phyloP scores from a whole-genome alignment of 2,797 vertebrate genomes.

The Tarsius wallacei region DNA sequence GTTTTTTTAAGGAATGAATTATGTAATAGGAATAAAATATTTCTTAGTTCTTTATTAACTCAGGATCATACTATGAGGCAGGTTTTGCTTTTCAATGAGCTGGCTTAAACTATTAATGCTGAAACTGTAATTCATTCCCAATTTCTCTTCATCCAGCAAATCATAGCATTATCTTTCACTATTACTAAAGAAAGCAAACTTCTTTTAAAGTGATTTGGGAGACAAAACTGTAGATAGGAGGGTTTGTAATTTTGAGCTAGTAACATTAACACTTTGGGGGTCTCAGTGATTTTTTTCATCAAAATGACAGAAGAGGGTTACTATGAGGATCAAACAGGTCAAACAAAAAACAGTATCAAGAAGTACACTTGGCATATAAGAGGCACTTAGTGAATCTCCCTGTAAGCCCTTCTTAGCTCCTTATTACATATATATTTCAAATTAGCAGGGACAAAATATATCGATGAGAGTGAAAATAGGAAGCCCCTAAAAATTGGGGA shows the following conservation, averaged over 20 bases:
- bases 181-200: not conserved
- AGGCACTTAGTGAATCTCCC: not conserved
- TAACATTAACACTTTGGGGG: not conserved
- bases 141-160: not conserved
- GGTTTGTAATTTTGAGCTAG: not conserved
- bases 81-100: not conserved
- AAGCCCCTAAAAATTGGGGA: not conserved
- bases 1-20: not conserved
- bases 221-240: constrained; percentile 3
- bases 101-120: not conserved
- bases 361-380: not conserved
- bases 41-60: constrained; percentile 13
- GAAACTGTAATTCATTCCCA: not conserved
- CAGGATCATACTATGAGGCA: not conserved
- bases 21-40: not conserved
- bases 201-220: not conserved
- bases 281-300: not conserved
- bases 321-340: not conserved
- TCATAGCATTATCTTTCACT: not conserved
- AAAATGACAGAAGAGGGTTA: not conserved
- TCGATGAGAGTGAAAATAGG: not conserved
- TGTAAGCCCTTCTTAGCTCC: not conserved
- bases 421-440: not conserved
- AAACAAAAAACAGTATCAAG: not conserved
- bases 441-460: not conserved